These are phyloP conservation scores for Miichthys miiuy DNA, from an alignment of 2,797 vertebrate genomes.

Conservation along the genomic window DNA sequence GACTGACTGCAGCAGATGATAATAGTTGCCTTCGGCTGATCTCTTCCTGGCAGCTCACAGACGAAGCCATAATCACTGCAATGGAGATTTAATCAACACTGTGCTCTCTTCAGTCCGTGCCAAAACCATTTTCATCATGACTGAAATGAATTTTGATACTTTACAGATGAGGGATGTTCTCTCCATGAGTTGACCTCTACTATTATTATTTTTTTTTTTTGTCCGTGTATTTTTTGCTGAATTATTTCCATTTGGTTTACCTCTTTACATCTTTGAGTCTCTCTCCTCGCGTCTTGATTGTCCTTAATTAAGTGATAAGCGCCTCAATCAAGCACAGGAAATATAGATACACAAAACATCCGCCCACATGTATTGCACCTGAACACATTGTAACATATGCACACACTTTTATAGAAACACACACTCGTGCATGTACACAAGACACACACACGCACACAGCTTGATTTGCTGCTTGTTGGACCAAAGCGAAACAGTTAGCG, in stretches of 20 bases:
- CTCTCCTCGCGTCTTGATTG: not conserved
- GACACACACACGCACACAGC: constrained; percentile 7
- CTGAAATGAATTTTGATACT: not conserved
- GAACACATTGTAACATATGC: not conserved
- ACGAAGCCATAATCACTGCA: constrained; percentile 13
- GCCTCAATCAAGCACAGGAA: not conserved
- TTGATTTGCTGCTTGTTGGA: constrained; percentile 31
- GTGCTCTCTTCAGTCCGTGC: not conserved
- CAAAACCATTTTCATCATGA: not conserved
- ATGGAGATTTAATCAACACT: constrained; percentile 28
- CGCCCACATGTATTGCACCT: not conserved
- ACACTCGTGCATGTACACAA: not conserved
- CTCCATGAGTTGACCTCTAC: not conserved
- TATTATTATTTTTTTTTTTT: no score
- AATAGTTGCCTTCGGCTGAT: constrained; percentile 9
- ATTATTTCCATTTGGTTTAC: no score
- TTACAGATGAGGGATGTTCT: not conserved
- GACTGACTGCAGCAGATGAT: constrained; percentile 14
- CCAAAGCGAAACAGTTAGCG: not conserved
- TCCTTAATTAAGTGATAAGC: not conserved
- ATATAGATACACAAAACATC: not conserved
- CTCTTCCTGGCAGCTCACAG: constrained; percentile 25
- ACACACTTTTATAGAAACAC: not conserved
- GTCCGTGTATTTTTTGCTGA: not conserved
- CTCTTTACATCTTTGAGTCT: not conserved